These are phyloP conservation scores for Danio tinwini DNA, from an alignment of 2,797 vertebrate species.

Conservation along the genomic window DNA sequence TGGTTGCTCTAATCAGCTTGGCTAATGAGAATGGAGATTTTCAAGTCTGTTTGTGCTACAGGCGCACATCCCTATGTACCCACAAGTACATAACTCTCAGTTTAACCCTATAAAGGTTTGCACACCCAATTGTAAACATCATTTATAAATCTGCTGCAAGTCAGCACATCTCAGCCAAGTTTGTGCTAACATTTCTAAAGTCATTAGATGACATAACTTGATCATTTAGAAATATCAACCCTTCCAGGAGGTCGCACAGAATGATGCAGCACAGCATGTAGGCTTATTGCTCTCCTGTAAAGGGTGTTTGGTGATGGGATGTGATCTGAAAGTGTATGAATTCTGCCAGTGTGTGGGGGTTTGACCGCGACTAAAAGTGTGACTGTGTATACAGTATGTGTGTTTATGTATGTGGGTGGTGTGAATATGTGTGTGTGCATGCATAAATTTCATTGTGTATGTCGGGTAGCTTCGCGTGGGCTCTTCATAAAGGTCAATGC, in stretches of 20 bases:
- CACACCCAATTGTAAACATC: conserved; percentile 11
- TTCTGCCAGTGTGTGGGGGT: conserved; percentile 41
- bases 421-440: conserved; percentile 44
- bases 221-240: conserved; percentile 42
- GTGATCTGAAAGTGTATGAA: conserved; percentile 40
- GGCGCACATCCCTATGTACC: background rate
- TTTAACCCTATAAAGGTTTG: conserved; percentile 1
- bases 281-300: conserved; percentile 28
- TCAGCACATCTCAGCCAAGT: background rate
- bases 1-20: background rate
- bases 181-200: conserved; percentile 32
- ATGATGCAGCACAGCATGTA: conserved; percentile 25
- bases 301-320: conserved; percentile 36
- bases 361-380: conserved; percentile 30
- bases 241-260: conserved; percentile 1
- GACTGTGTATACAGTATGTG: conserved; percentile 28
- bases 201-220: conserved; percentile 11
- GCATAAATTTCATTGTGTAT: conserved; percentile 45
- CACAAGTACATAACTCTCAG: background rate
- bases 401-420: conserved; percentile 40
- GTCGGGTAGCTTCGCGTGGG: conserved; percentile 51
- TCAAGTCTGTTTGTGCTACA: conserved; percentile 20
- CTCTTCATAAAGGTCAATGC: conserved; percentile 59
- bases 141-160: conserved; percentile 25
- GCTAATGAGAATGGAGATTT: conserved; percentile 22